A percentile compares a stretch with the other conserved stretches of the same genome.
phyloP scores from a whole-genome alignment of 2,888 invertebrate species.

The Pyrrhia umbra region DNA sequence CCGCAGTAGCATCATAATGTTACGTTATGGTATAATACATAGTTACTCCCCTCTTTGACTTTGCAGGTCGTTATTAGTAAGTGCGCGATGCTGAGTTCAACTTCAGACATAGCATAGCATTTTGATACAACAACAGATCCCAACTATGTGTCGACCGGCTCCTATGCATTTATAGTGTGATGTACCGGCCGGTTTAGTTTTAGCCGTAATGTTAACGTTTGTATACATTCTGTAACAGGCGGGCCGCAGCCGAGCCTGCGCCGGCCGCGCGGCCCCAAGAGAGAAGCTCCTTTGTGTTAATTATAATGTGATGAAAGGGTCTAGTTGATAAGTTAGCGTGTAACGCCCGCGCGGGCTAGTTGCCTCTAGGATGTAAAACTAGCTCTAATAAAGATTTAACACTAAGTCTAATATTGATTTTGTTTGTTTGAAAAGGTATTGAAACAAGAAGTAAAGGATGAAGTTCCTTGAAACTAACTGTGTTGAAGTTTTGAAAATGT shows the following conservation, averaged over 20 bases:
- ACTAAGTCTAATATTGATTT: conserved; percentile 92
- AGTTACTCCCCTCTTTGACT: conserved; percentile 88
- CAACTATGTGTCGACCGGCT: conserved; percentile 77
- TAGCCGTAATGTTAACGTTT: conserved; percentile 48
- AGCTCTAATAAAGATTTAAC: conserved; percentile 87
- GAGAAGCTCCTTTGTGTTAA: conserved; percentile 63
- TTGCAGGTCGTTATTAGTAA: conserved; percentile 91
- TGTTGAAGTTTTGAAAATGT: conserved; percentile 90
- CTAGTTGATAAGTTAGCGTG: conserved; percentile 81
- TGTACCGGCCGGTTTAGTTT: conserved; percentile 73
- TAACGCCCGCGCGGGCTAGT: conserved; percentile 77
- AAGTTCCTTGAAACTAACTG: conserved; percentile 91
- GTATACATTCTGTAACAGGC: conserved; percentile 47
- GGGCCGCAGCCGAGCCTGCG: conserved; percentile 56
- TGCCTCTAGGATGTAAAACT: conserved; percentile 87
- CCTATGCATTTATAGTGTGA: conserved; percentile 85
- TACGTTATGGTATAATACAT: conserved; percentile 70
- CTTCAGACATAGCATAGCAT: conserved; percentile 80
- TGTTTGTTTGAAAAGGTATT: conserved; percentile 96
- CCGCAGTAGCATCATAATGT: conserved; percentile 44
- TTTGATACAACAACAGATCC: conserved; percentile 80
- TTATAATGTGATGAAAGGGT: conserved; percentile 75
- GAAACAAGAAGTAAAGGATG: conserved; percentile 96
- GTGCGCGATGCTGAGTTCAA: conserved; percentile 82
- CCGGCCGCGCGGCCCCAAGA: conserved; percentile 59